These are phyloP conservation scores for Sigmodon hispidus DNA, from an alignment of 2,113 vertebrate genomes.

Conservation along the genomic window DNA sequence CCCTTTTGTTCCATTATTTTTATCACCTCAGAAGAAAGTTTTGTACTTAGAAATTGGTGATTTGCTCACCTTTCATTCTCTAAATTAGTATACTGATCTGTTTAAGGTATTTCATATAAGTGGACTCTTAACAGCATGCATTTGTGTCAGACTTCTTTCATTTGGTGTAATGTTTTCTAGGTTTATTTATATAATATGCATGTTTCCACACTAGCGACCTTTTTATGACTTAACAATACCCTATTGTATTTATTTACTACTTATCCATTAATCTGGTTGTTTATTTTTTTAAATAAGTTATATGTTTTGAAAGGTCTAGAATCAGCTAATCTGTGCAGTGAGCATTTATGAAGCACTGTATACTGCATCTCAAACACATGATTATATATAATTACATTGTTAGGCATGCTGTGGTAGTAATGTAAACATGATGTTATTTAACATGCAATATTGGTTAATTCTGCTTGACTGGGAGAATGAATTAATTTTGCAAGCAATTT, in stretches of 20 bases:
- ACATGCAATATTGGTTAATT: neutral
- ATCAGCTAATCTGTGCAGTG: neutral
- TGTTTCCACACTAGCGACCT: neutral
- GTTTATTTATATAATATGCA: neutral
- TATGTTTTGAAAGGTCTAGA: neutral
- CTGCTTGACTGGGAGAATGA: neutral
- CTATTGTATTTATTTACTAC: neutral
- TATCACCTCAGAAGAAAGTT: neutral
- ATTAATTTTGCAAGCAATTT: slow-evolving; percentile 30
- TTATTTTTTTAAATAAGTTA: neutral
- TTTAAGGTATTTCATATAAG: neutral
- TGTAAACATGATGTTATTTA: slow-evolving; percentile 23
- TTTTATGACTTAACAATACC: neutral
- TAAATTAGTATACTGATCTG: neutral
- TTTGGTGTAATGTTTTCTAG: neutral
- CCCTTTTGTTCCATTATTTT: neutral
- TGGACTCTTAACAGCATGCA: neutral
- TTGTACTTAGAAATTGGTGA: neutral
- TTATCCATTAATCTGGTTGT: neutral
- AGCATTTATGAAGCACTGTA: neutral
- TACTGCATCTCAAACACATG: neutral
- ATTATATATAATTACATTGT: neutral
- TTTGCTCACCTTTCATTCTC: neutral
- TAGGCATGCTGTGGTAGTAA: neutral
- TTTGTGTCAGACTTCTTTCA: neutral